Evolutionary conservation across 2,888 invertebrate species (phyloP).

Genomic region (Seira sanloemensis): DNA sequence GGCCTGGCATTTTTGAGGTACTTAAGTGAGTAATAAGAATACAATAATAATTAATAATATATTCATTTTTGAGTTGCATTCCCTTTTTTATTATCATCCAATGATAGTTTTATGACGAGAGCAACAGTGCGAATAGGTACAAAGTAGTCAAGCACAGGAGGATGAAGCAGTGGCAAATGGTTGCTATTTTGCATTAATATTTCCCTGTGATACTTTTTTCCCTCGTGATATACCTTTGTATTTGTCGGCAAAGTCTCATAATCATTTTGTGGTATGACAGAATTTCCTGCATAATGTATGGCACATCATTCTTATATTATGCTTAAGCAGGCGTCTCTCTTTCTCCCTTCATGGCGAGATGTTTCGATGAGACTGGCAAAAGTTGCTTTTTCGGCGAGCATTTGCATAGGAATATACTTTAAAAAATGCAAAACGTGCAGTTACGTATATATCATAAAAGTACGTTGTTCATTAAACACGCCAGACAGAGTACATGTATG

Average conservation of each 20-base stretch:
- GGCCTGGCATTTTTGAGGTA: background rate
- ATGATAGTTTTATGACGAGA: slow-evolving; percentile 33
- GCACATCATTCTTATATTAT: background rate
- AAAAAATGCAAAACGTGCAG: slow-evolving; percentile 15
- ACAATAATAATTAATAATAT: slow-evolving; percentile 52
- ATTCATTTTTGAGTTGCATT: slow-evolving; percentile 32
- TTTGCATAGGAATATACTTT: background rate
- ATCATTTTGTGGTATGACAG: slow-evolving; percentile 36
- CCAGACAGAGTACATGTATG: no score
- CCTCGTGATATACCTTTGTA: slow-evolving; percentile 8
- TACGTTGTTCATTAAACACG: no score
- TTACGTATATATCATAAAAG: no score
- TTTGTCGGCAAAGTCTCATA: slow-evolving; percentile 37
- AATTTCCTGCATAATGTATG: background rate
- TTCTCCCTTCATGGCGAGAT: background rate
- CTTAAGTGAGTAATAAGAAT: slow-evolving; percentile 17
- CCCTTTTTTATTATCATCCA: slow-evolving; percentile 30
- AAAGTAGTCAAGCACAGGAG: background rate
- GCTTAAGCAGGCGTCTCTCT: background rate
- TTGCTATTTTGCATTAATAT: slow-evolving; percentile 28
- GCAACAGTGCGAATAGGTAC: background rate
- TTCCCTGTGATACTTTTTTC: slow-evolving; percentile 13
- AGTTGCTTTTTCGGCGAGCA: background rate
- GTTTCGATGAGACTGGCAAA: no score
- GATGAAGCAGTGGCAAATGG: slow-evolving; percentile 40